Conservation (phyloP, 2,113 vertebrate genomes). For the Peromyscus polionotus region DNA sequence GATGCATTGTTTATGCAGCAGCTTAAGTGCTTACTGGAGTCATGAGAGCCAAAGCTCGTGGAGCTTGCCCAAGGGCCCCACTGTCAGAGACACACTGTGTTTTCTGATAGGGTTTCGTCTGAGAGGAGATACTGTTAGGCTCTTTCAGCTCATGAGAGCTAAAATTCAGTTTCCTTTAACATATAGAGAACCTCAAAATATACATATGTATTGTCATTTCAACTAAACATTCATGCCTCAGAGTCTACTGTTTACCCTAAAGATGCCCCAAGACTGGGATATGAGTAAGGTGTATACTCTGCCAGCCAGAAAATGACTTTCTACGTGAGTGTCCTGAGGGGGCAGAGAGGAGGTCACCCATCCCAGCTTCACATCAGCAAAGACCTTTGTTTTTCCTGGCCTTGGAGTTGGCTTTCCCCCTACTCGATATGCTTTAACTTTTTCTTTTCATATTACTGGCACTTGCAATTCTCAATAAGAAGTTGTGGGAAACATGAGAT, state of each 20-base stretch:
- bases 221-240: neutral
- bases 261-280: neutral
- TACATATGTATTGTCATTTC: neutral
- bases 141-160: slow-evolving; percentile 42
- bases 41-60: neutral
- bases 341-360: neutral
- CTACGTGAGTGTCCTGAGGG: no score
- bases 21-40: slow-evolving; percentile 63
- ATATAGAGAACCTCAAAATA: neutral
- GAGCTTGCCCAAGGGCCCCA: neutral
- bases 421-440: neutral
- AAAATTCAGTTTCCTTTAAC: slow-evolving; percentile 29
- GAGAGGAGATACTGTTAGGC: slow-evolving; percentile 36
- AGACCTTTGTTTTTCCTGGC: neutral
- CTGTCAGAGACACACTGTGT: slow-evolving; percentile 42
- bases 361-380: neutral
- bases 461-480: neutral
- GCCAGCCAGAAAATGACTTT: neutral
- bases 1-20: slow-evolving; percentile 70
- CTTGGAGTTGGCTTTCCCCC: neutral
- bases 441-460: slow-evolving; percentile 32
- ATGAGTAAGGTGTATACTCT: neutral
- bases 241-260: neutral
- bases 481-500: slow-evolving; percentile 25
- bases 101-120: slow-evolving; percentile 39